phyloP scores from a whole-genome alignment of 2,888 invertebrate species.

The Lycaena phlaeas region DNA sequence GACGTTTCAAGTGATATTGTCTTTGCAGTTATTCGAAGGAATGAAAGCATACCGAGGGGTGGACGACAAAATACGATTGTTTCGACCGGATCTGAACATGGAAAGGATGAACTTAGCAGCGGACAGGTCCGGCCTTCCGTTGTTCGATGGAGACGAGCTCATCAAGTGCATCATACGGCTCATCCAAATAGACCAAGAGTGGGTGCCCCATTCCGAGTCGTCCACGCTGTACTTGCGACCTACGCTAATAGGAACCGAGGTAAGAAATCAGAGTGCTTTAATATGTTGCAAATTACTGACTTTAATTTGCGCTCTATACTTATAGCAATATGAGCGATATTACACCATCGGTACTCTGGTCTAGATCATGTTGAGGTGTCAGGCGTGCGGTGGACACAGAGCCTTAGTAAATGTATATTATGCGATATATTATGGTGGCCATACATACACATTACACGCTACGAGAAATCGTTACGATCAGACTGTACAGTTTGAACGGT shows the following conservation, averaged over 20 bases:
- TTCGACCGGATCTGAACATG: conserved; percentile 97
- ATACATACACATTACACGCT: too few relatives aligned
- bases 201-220: conserved; percentile 94
- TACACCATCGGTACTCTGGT: too few relatives aligned
- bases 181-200: conserved; percentile 94
- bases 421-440: too few relatives aligned
- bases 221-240: conserved; percentile 97
- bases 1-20: too few relatives aligned
- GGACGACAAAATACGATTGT: conserved; percentile 93
- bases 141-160: conserved; percentile 89
- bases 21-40: conserved; percentile 95
- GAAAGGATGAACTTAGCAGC: conserved; percentile 92
- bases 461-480: too few relatives aligned
- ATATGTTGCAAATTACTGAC: too few relatives aligned
- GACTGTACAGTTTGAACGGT: too few relatives aligned
- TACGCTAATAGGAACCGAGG: conserved; percentile 96
- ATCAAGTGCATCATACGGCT: conserved; percentile 88
- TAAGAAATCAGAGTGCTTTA: conserved; percentile 77
- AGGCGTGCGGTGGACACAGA: too few relatives aligned
- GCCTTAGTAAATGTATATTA: too few relatives aligned
- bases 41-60: conserved; percentile 96
- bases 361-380: too few relatives aligned
- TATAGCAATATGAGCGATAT: too few relatives aligned
- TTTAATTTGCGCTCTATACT: too few relatives aligned
- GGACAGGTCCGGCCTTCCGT: conserved; percentile 86